phyloP scores from a whole-genome alignment of 1,140 invertebrate species.

The Caenorhabditis remanei region DNA sequence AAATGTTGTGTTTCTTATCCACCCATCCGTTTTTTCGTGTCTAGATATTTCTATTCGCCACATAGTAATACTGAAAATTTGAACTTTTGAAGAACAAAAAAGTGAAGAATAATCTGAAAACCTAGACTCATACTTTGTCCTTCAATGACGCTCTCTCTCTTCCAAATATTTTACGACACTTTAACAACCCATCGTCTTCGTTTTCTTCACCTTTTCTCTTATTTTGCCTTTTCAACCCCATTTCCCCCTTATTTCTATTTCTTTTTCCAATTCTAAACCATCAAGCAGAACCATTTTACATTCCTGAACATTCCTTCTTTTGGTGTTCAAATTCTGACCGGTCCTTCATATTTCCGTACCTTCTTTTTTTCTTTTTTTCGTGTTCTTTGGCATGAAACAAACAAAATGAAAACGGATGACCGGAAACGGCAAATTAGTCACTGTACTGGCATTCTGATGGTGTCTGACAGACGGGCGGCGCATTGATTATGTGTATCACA shows the following conservation, averaged over 20 bases:
- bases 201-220: slow-evolving; percentile 24
- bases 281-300: not conserved
- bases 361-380: not conserved
- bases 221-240: slow-evolving; percentile 12
- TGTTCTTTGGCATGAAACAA: not conserved
- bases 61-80: not conserved
- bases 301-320: not conserved
- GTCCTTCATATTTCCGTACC: not conserved
- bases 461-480: slow-evolving; percentile 8
- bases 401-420: slow-evolving; percentile 16
- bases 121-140: slow-evolving; percentile 17
- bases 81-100: not conserved
- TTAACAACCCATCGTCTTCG: slow-evolving; percentile 42
- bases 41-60: not conserved
- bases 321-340: not conserved
- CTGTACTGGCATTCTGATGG: slow-evolving; percentile 29
- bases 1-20: slow-evolving; percentile 41
- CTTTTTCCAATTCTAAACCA: not conserved
- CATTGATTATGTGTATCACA: slow-evolving; percentile 29
- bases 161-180: slow-evolving; percentile 53
- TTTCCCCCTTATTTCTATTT: not conserved
- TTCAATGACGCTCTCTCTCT: slow-evolving; percentile 19
- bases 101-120: slow-evolving; percentile 7
- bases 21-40: not conserved
- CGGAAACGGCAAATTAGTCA: slow-evolving; percentile 54